Percentiles rank a stretch among this genome's conserved stretches.
These are phyloP conservation scores for Tursiops truncatus DNA, from an alignment of 2,113 vertebrate species.

Conservation along the genomic window DNA sequence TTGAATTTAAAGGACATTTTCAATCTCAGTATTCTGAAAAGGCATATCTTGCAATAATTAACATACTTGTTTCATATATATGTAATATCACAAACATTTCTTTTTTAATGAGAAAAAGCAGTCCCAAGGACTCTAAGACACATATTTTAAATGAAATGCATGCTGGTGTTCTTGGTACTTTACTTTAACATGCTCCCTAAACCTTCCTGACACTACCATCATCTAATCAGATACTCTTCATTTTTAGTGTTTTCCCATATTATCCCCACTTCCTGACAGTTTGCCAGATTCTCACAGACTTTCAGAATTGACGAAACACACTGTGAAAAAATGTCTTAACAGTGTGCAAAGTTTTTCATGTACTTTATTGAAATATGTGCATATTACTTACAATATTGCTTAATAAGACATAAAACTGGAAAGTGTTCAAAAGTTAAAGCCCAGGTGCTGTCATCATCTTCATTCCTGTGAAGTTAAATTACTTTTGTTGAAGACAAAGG, in stretches of 20 bases:
- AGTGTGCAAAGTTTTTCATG: conserved; percentile 77
- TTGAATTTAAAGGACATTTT: conserved; percentile 50
- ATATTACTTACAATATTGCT: conserved; percentile 72
- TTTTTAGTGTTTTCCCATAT: conserved; percentile 49
- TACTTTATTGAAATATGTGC: conserved; percentile 77
- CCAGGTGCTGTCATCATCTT: conserved; percentile 70
- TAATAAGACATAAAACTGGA: conserved; percentile 81
- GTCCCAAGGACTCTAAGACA: background rate
- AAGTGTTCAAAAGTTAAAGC: conserved; percentile 75
- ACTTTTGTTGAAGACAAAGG: conserved; percentile 52
- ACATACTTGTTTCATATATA: conserved; percentile 44
- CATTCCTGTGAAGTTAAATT: conserved; percentile 62
- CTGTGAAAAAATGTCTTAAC: conserved; percentile 79
- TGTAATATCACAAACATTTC: conserved; percentile 2
- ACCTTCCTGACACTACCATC: background rate
- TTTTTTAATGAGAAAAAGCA: conserved; percentile 38
- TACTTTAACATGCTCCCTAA: conserved; percentile 41
- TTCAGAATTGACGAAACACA: conserved; percentile 72
- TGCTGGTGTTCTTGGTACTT: background rate
- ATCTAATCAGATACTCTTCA: conserved; percentile 55
- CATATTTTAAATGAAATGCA: conserved; percentile 35
- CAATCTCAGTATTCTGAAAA: conserved; percentile 15
- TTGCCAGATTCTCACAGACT: conserved; percentile 76
- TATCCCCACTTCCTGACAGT: conserved; percentile 67
- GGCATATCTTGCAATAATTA: conserved; percentile 42